Evolutionary conservation across 2,113 vertebrate genomes (phyloP), one percentile per base, ranked within the genome.

Genomic region (Dromaius novaehollandiae): DNA sequence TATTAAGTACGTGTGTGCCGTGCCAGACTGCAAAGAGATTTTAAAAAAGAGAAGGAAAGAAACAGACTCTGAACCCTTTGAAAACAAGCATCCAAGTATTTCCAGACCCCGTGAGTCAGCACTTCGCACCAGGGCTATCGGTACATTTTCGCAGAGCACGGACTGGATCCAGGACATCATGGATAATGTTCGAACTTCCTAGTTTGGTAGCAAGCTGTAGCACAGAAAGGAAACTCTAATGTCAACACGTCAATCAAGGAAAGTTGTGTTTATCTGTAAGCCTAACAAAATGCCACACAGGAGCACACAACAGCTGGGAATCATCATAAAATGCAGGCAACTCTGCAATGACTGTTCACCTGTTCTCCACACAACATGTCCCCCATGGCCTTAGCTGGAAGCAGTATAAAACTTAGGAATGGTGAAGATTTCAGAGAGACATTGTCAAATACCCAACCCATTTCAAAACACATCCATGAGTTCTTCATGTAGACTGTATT

Each of bases 1-100:
- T 97, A 98, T 98, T 97, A 97, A 98, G 97, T 97, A 98, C 13
- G 48, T 95, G 90, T 93, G 91, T 71, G 65, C 88, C 28, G 24
- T 93, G 88, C 91, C 93, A 88, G 93, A 75, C 90, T 95, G 90
- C 82, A 94, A 92, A 94, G 94, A 96, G 92, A 89, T 38, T 88
- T 95, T 93, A 50, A 16, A 65, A 93, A 78, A 89, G 82, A 53
- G 82, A 92, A 71, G 25, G 88, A 88, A 89, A 94, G 80, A 94
- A 93, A 91, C 64, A 97, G 98, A 97, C 77, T 50, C 50, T 64
- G 12, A 93, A 91, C 65, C 70, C 75, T 69, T 36, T 89, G 64
- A 88, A 90, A 96, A 66, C n/a, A 60, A 74, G 42, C n/a, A n/a
- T 42, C 58, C 40, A 60, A 87, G 38, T 34, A 14, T 61, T 93